Base-by-base conservation (phyloP, 2,888 invertebrate genomes). In the Spisula solida region DNA sequence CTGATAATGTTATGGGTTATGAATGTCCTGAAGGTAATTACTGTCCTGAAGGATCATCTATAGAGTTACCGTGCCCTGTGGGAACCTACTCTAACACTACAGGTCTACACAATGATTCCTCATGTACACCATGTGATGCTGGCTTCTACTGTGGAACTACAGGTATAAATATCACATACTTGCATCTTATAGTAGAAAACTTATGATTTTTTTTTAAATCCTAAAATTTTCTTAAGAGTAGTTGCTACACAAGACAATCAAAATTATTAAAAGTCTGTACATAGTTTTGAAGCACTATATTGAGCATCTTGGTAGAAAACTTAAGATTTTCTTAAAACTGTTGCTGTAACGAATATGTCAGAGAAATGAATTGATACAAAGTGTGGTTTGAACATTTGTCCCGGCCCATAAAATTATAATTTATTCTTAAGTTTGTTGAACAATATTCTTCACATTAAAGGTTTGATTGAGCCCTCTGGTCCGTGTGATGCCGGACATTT, bases 11-110 rank as follows among this genome's bases (percentile, higher is more conserved):
- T 56, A 95, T 95, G 4, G 96, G 96, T 25, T 95, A 95, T 80
- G 91, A 91, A 47, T 96, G 96, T 90, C 95, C 90, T 1, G 92
- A 94, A 6, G 96, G 96, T 25, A 91, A 94, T 85, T 96, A 94
- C 90, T 96, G 96, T 88, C 96, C 95, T 8, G 87, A 83, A 25
- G 96, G 96, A 12, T 95, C 96, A 5, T 92, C 93, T 86, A 94
- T 95, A 85, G 95, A 95, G 29, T 93, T 93, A 75, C 94, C 93
- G 55, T 96, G 96, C 92, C 96, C 96, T 10, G 91, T 89, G n/a
- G 96, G 96, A 80, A 96, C 96, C 0, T 96, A 95, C 93, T 96
- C 96, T 83, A 93, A 94, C 81, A 80, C 75, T 0, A 87, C 91
- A 1, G 96, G 95, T 0, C 93, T 96, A 66, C 94, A 95, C 81